Evolutionary conservation across 2,113 vertebrate genomes (phyloP).

Genomic region (Proteles cristata): DNA sequence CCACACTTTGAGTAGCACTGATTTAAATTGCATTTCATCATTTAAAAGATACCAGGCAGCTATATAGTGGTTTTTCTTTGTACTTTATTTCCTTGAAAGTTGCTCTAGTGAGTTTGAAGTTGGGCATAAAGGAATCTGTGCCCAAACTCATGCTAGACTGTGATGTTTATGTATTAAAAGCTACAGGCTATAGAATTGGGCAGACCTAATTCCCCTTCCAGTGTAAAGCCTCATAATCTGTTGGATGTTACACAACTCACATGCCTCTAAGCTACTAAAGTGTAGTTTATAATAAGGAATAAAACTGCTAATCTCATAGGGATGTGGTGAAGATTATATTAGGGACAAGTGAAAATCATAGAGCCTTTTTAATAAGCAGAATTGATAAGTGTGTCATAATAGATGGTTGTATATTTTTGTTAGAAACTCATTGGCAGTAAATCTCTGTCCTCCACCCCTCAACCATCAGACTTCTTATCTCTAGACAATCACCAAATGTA

Average conservation of each 20-base stretch:
- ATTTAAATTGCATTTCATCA: neutral
- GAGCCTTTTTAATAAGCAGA: neutral
- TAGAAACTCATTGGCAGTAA: neutral
- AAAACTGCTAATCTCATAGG: neutral
- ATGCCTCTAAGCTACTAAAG: neutral
- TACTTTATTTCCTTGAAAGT: neutral
- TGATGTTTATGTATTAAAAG: neutral
- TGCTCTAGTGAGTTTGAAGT: neutral
- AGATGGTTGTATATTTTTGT: neutral
- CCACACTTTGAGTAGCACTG: neutral
- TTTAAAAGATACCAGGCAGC: neutral
- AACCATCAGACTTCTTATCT: neutral
- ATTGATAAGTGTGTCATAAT: neutral
- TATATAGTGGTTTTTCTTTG: neutral
- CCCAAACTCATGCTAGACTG: neutral
- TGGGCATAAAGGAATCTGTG: neutral
- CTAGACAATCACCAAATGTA: neutral
- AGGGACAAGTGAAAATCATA: no score
- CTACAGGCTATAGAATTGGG: neutral
- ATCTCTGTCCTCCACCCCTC: rapidly evolving
- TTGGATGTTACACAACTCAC: neutral
- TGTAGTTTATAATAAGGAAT: neutral
- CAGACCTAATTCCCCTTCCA: neutral
- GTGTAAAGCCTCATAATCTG: neutral
- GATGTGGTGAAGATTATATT: neutral